Base-by-base conservation (phyloP, 2,113 vertebrate genomes). In the Candoia aspera region DNA sequence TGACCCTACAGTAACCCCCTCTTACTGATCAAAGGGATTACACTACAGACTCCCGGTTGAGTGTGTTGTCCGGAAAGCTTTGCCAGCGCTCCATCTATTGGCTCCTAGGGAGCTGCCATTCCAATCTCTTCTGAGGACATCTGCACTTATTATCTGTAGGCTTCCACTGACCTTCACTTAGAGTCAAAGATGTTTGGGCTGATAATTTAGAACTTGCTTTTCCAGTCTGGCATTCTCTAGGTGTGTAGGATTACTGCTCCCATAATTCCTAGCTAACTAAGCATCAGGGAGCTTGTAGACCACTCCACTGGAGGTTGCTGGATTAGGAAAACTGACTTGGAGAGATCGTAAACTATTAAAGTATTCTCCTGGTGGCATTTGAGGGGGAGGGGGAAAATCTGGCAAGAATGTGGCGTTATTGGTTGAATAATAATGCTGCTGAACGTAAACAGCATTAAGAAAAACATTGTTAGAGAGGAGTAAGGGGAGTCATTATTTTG, bases 1-100 rank as follows among this genome's bases (percentile, higher is more conserved):
- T 98, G 97, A 97, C 97, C 96, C 96, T n/a, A 12, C 92, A 91
- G 91, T 96, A 97, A 98, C 97, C 97, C 95, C 94, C 94, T 88
- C 96, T 93, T 93, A 91, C 93, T 96, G 96, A 97, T 97, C 96
- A 97, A 96, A 97, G 95, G 95, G 93, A 95, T 97, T 96, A 90
- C 55, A 92, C 95, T 91, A 90, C 95, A 95, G 87, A 73, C 90
- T 95, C 85, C 88, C 92, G 94, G 62, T 88, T 93, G 95, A 91
- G 91, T 94, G 87, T 91, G 42, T 93, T 84, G 57, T 58, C 92
- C 95, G 0, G 89, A 53, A 94, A 91, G 93, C 92, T 93, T 93
- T 59, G 87, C 92, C 53, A 2, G 91, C 88, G 85, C 92, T 91
- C 58, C 23, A 91, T 91, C 92, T 88, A 57, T 88, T 90, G 94